Evolutionary conservation across 2,797 vertebrate species (phyloP), one percentile per base, ranked within the genome.

Genomic region (Lates japonicus): DNA sequence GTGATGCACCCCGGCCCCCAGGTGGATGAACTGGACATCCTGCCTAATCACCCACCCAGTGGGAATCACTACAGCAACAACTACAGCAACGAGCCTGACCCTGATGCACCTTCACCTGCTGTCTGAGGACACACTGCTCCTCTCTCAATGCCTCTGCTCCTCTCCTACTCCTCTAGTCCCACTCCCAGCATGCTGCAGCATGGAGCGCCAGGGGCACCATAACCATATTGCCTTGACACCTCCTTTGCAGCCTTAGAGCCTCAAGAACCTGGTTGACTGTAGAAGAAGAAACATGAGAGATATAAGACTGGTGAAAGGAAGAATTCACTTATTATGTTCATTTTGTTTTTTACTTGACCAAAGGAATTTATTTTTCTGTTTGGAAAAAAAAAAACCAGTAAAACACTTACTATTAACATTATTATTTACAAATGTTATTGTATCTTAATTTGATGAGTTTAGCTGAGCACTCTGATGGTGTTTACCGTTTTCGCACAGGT

Each of bases 21-120:
- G 61, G 98, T 99, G 85, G 98, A 99, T 1, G 98, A 99, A 95
- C 94, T 99, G 93, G 98, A 99, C 93, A 97, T 94, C 90, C 95
- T 99, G 20, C 98, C 98, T 64, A 97, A 95, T 86, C 97, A 97
- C 5, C 97, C 97, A 7, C 92, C 94, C 6, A 94, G 96, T 37
- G 94, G 79, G 83, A 95, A 92, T 85, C 94, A 95, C 83, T 95
- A 95, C 95, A 95, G 93, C 93, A 95, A 94, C 94, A 95, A 93
- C 95, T 96, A 93, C 41, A 96, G 91, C 95, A 96, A 95, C 1
- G 97, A 99, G 89, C 94, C 94, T 33, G 98, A 99, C 72, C 93
- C 97, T 0, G 98, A 99, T 44, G 97, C 95, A 83, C 97, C 97
- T 84, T 97, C 97, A 87, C 96, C 97, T 13, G 94, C 95, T 12